Conservation (phyloP, 2,888 invertebrate genomes). For the Limnephilus rhombicus region DNA sequence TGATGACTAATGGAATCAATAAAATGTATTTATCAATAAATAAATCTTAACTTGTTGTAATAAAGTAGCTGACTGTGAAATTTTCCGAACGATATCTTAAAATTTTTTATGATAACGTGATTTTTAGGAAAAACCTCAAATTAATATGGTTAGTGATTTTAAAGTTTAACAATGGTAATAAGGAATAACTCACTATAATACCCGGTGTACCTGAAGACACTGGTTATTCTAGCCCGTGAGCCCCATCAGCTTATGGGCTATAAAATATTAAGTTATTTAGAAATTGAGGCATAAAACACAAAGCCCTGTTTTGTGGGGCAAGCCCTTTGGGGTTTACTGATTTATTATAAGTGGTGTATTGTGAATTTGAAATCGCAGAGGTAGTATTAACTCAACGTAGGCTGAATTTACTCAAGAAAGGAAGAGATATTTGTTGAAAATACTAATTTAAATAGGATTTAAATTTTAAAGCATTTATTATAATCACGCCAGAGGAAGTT, state of each 20-base stretch:
- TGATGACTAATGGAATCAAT: neutral
- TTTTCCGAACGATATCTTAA: neutral
- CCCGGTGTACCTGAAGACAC: neutral
- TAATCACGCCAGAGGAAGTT: neutral
- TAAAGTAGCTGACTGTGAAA: too few relatives aligned
- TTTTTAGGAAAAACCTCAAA: neutral
- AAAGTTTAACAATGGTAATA: neutral
- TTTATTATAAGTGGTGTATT: neutral
- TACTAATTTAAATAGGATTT: neutral
- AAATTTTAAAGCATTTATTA: neutral
- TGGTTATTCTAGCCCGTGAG: neutral
- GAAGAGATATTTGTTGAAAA: neutral
- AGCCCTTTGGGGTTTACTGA: neutral
- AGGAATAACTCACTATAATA: neutral
- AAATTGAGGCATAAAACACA: neutral
- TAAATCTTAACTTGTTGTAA: too few relatives aligned
- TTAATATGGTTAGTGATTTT: neutral
- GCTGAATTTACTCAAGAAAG: neutral
- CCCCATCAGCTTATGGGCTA: neutral
- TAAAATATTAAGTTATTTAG: neutral
- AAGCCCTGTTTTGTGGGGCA: neutral
- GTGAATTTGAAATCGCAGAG: neutral
- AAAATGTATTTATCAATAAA: too few relatives aligned
- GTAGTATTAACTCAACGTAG: neutral
- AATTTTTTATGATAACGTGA: neutral